phyloP scores from a whole-genome alignment of 2,888 invertebrate species.

The Meiosimyza decipiens region DNA sequence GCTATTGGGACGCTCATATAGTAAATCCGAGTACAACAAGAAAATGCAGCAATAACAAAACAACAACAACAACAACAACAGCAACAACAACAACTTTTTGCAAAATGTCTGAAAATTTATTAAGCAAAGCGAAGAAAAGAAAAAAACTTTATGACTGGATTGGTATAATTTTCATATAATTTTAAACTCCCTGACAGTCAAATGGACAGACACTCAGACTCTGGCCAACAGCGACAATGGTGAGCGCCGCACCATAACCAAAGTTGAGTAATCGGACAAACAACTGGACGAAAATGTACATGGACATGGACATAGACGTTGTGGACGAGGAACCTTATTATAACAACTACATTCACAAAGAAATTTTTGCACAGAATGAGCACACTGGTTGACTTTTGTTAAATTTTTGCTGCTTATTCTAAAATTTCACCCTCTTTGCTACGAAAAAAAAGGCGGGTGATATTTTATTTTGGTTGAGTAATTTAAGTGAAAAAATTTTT shows the following conservation, averaged over 20 bases:
- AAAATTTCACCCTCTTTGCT: background rate
- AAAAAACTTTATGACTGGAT: constrained; percentile 61
- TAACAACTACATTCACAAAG: constrained; percentile 1
- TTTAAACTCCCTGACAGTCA: constrained; percentile 41
- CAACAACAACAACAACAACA: too few relatives aligned
- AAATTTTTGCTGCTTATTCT: too few relatives aligned
- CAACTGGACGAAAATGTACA: constrained; percentile 13
- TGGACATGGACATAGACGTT: background rate
- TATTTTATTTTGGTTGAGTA: background rate
- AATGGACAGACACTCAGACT: constrained; percentile 5
- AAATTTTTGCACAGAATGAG: background rate
- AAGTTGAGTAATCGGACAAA: constrained; percentile 13
- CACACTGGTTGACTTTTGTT: too few relatives aligned
- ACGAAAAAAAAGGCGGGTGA: background rate
- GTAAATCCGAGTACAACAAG: too few relatives aligned
- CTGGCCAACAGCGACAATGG: background rate
- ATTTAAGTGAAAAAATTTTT: too few relatives aligned
- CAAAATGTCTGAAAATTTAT: constrained; percentile 60
- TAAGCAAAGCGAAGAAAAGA: constrained; percentile 46
- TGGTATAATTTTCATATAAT: constrained; percentile 64
- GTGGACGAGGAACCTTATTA: background rate
- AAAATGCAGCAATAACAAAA: too few relatives aligned
- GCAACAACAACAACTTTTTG: constrained; percentile 29
- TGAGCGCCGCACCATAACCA: constrained; percentile 21
- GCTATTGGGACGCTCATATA: too few relatives aligned